Evolutionary conservation across 2,888 invertebrate genomes (phyloP).

Genomic region (Chorisops tibialis): DNA sequence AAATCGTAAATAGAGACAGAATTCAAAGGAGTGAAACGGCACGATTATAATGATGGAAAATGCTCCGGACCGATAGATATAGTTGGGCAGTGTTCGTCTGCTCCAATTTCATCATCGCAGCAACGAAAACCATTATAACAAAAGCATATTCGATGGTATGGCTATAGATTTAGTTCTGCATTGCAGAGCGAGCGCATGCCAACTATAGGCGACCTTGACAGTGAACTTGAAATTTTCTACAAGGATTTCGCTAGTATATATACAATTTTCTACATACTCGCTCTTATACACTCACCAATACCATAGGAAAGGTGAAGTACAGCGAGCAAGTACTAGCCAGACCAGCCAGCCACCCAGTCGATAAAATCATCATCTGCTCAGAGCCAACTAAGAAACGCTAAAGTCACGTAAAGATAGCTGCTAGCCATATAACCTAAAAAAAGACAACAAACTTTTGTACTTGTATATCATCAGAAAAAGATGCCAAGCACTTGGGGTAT

Average conservation of each 20-base stretch:
- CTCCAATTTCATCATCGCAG: too few relatives aligned
- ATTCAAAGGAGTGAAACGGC: too few relatives aligned
- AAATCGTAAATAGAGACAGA: too few relatives aligned
- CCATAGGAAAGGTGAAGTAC: not conserved
- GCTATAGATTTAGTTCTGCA: slow-evolving; percentile 57
- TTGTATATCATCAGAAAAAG: too few relatives aligned
- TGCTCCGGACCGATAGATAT: too few relatives aligned
- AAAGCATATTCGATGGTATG: too few relatives aligned
- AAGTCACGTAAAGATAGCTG: not conserved
- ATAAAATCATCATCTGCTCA: slow-evolving; percentile 1
- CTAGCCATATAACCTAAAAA: not conserved
- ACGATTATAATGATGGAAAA: too few relatives aligned
- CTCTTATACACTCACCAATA: not conserved
- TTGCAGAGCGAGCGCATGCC: slow-evolving; percentile 64
- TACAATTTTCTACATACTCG: not conserved
- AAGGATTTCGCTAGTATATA: slow-evolving; percentile 7
- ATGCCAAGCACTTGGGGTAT: too few relatives aligned
- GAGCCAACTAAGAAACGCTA: too few relatives aligned
- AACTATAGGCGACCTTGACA: slow-evolving; percentile 73
- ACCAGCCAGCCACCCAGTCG: not conserved
- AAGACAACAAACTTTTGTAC: not conserved
- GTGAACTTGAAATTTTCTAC: slow-evolving; percentile 66
- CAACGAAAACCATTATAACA: too few relatives aligned
- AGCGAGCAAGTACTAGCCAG: not conserved
- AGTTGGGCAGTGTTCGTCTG: too few relatives aligned